These are phyloP conservation scores for Heliconius hortense DNA, from an alignment of 2,888 invertebrate species.

Conservation along the genomic window DNA sequence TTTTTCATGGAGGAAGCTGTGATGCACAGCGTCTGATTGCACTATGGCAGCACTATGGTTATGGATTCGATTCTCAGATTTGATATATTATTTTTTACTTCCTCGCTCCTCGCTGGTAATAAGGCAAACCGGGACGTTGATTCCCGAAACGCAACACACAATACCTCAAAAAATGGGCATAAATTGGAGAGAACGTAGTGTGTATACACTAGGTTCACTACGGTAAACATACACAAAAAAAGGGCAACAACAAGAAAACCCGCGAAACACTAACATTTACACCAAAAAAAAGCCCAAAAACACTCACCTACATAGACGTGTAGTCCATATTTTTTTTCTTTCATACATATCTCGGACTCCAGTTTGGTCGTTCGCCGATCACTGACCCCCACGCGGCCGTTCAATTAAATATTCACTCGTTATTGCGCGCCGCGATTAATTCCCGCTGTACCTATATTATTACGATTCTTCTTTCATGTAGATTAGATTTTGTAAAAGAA, in stretches of 20 bases:
- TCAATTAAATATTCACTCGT: constrained; percentile 72
- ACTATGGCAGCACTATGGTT: no score
- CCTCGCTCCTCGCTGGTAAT: not conserved
- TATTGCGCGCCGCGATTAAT: constrained; percentile 29
- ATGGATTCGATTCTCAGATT: not conserved
- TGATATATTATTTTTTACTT: not conserved
- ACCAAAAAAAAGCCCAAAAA: not conserved
- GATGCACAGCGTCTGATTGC: not conserved
- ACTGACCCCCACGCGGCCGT: constrained; percentile 48
- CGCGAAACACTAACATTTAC: not conserved
- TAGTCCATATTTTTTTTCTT: not conserved
- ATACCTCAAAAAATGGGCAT: not conserved
- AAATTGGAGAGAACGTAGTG: not conserved
- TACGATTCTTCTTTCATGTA: constrained; percentile 14
- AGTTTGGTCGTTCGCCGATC: constrained; percentile 44
- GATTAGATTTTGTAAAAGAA: not conserved
- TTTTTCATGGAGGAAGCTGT: not conserved
- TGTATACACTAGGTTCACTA: no score
- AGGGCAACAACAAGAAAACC: not conserved
- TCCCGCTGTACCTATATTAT: constrained; percentile 18
- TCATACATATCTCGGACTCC: constrained; percentile 26
- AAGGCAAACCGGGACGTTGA: not conserved
- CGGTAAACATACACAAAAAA: not conserved
- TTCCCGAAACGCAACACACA: not conserved
- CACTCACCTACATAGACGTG: not conserved